phyloP scores from a whole-genome alignment of 2,888 invertebrate genomes.

The Tryphoninae sp. region DNA sequence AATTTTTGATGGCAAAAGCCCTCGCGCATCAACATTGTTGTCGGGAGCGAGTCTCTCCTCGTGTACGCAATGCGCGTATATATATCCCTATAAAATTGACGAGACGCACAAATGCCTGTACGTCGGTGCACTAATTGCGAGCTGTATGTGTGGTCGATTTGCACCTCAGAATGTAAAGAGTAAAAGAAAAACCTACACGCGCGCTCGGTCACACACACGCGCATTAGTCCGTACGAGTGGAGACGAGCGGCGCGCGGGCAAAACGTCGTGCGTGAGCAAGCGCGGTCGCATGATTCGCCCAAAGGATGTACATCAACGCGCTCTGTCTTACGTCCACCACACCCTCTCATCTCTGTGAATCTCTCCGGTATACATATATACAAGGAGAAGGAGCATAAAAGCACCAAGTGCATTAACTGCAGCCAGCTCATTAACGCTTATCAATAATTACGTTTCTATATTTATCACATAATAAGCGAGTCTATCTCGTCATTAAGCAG shows the following conservation, averaged over 20 bases:
- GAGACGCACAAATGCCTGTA: conserved; percentile 3
- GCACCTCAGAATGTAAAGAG: conserved; percentile 59
- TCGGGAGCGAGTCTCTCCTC: conserved; percentile 3
- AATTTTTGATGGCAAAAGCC: conserved; percentile 20
- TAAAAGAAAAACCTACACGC: conserved; percentile 63
- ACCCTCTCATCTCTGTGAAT: conserved; percentile 46
- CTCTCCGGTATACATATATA: conserved; percentile 18
- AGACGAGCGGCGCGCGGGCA: conserved; percentile 69
- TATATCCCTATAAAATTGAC: conserved; percentile 24
- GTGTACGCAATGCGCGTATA: conserved; percentile 47
- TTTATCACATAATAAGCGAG: conserved; percentile 78
- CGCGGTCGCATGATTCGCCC: conserved; percentile 72
- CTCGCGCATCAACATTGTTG: background rate
- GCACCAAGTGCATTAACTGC: conserved; percentile 65
- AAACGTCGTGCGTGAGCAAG: conserved; percentile 77
- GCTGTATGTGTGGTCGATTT: conserved; percentile 55
- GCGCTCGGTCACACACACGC: background rate
- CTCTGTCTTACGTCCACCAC: conserved; percentile 48
- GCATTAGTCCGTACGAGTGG: conserved; percentile 56
- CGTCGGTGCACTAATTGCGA: conserved; percentile 54
- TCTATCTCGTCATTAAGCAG: conserved; percentile 77
- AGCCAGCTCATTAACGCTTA: conserved; percentile 79
- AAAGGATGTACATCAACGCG: conserved; percentile 72
- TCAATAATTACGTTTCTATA: conserved; percentile 80
- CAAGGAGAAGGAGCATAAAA: conserved; percentile 32